These are phyloP conservation scores for Apodemus speciosus DNA, from an alignment of 2,113 vertebrate species.

Conservation along the genomic window DNA sequence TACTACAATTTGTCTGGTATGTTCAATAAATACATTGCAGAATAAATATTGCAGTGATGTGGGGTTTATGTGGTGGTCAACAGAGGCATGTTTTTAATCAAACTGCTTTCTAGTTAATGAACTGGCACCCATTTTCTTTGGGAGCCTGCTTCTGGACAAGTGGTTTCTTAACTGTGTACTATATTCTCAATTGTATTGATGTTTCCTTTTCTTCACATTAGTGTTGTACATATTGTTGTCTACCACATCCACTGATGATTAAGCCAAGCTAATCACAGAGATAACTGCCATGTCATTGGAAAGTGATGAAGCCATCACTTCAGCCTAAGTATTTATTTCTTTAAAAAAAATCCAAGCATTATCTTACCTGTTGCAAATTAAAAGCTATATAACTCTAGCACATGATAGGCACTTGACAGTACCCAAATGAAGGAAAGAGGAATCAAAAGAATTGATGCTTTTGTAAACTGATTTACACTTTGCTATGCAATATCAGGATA, in stretches of 20 bases:
- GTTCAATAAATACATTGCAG: background rate
- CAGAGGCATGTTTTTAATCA: background rate
- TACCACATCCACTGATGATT: background rate
- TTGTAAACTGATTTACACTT: background rate
- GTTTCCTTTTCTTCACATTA: background rate
- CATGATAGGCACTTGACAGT: background rate
- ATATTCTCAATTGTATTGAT: rapidly evolving
- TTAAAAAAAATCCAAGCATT: background rate
- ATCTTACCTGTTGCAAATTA: background rate
- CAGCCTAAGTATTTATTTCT: background rate
- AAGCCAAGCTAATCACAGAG: background rate
- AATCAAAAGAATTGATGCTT: background rate
- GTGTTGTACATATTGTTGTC: background rate
- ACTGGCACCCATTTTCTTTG: background rate
- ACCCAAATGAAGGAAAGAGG: background rate
- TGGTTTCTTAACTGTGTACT: background rate
- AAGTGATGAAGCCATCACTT: background rate
- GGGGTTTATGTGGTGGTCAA: background rate
- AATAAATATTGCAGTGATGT: background rate
- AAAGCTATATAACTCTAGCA: background rate
- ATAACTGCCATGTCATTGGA: background rate
- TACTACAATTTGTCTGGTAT: background rate
- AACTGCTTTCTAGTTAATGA: background rate
- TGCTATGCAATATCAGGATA: background rate
- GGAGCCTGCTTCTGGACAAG: background rate